Percentiles rank a stretch among this genome's conserved stretches.
Evolutionary conservation across 2,888 invertebrate species (phyloP).

Genomic region (Pterobdella sp.): DNA sequence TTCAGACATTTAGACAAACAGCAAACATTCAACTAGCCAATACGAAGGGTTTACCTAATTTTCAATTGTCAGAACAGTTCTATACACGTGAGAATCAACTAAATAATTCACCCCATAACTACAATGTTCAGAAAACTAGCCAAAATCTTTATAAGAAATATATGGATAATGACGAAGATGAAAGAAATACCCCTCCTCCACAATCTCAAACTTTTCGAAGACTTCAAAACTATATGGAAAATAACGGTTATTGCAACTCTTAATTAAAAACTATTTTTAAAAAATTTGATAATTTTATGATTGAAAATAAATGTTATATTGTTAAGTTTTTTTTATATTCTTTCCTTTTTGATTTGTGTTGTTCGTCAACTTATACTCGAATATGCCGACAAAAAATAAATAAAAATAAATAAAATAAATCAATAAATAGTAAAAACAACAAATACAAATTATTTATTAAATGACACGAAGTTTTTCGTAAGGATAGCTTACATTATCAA

Average conservation of each 20-base stretch:
- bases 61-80: not conserved
- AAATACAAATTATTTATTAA: too few relatives aligned
- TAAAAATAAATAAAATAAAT: too few relatives aligned
- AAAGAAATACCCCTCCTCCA: not conserved
- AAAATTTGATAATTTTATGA: not conserved
- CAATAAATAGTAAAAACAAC: too few relatives aligned
- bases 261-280: not conserved
- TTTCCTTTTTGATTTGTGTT: too few relatives aligned
- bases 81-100: not conserved
- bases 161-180: slow-evolving; percentile 17
- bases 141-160: not conserved
- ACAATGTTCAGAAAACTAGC: not conserved
- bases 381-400: too few relatives aligned
- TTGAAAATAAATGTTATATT: too few relatives aligned
- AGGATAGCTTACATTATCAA: too few relatives aligned
- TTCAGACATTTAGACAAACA: not conserved
- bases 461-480: too few relatives aligned
- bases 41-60: not conserved
- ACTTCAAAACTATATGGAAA: slow-evolving; percentile 31
- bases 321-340: too few relatives aligned
- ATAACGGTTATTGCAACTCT: slow-evolving; percentile 19
- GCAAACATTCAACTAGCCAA: not conserved
- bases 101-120: not conserved
- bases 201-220: slow-evolving; percentile 30
- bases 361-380: too few relatives aligned